Conservation (phyloP, 2,113 vertebrate genomes). For the Phyllostomus hastatus region DNA sequence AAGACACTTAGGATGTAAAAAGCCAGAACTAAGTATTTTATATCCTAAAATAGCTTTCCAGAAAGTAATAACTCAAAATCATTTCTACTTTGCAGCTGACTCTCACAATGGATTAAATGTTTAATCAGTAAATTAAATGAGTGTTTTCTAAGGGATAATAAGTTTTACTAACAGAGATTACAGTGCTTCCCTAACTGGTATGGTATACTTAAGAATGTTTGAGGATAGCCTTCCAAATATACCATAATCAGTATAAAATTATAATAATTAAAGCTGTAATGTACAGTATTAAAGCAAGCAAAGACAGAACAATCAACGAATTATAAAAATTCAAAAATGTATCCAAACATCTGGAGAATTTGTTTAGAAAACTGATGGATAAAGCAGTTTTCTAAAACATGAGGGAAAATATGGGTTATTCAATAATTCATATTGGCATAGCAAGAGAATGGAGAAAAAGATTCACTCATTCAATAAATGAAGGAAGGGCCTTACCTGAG, state of each 20-base stretch:
- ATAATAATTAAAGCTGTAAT: neutral
- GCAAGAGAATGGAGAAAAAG: neutral
- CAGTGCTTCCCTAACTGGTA: neutral
- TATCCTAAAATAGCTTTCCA: neutral
- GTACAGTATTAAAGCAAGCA: neutral
- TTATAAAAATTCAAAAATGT: neutral
- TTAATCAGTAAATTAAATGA: constrained; percentile 28
- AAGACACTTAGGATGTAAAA: neutral
- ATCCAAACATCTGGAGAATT: neutral
- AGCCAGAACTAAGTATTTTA: neutral
- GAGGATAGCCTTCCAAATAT: neutral
- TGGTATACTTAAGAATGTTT: neutral
- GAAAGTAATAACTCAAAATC: neutral
- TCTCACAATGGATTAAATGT: constrained; percentile 17
- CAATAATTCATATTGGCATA: neutral
- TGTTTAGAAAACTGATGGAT: neutral
- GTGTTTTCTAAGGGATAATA: neutral
- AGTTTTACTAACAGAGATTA: constrained; percentile 2
- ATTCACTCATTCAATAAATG: neutral
- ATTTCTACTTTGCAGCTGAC: neutral
- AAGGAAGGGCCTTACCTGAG: neutral
- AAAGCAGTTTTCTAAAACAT: neutral
- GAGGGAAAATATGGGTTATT: neutral
- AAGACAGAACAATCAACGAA: neutral
- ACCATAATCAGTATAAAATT: neutral